Base-by-base conservation (phyloP, 1,140 invertebrate species). In the Drosophila kohkoa region DNA sequence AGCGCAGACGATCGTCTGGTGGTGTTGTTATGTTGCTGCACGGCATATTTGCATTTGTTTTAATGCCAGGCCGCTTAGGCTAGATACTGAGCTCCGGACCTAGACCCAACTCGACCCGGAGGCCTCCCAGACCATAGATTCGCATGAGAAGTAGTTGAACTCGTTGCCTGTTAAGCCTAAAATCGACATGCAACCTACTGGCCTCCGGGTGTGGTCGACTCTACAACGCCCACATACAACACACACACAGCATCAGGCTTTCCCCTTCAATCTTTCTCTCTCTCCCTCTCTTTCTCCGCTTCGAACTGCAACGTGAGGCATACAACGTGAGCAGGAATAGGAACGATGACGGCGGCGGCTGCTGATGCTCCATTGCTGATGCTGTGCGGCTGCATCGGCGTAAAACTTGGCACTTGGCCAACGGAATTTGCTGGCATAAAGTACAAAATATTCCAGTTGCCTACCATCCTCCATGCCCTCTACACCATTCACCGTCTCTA, bases 371-470 rank as follows among this genome's bases (percentile, higher is more conserved):
- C 54, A 41, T 57, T 45, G 63, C 43, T 7, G 64, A 57, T 69
- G 77, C 58, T 70, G 79, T 58, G 68, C 64, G 66, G 77, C 81
- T 64, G 68, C 81, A 67, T 64, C 76, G 81, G 81, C 71, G 81
- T 75, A 75, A 83, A 83, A 85, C 77, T 83, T 83, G 81, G 81
- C 81, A 81, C 82, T 81, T 85, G 54, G 81, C 81, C 81, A 83
- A 81, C 81, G 63, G 81, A 83, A 81, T 85, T 85, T 81, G 51
- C 74, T 63, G 82, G 74, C 81, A 83, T 83, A 86, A 83, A 85
- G 75, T 85, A 86, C 74, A 80, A 83, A 83, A 85, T 83, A 83
- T 83, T 83, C 77, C 82, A 77, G 74, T 68, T 65, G 77, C 74
- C 81, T 77, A 77, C 16, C 13, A 38, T 52, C 10, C 32, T 25